Base-by-base conservation (phyloP, 2,113 vertebrate genomes). In the Oreochromis niloticus region DNA sequence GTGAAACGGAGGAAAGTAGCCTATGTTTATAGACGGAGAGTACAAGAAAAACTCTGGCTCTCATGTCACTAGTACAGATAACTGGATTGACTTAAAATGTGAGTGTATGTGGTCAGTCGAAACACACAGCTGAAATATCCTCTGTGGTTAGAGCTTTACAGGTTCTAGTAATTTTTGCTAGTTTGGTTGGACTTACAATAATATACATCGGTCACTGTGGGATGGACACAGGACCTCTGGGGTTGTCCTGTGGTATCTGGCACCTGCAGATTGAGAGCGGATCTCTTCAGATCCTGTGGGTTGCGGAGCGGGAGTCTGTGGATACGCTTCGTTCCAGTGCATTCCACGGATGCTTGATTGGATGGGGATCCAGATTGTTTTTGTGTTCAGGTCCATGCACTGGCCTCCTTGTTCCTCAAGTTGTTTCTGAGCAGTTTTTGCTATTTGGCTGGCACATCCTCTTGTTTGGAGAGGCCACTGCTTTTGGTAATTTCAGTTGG, bases 251-350 rank as follows among this genome's bases (percentile, higher is more conserved):
- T 12, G 71, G 46, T 78, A 50, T 78, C 71, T 78, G 46, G 71
- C 71, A 78, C 71, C 71, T 78, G 71, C 43, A 32, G 16, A 19
- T n/a, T 32, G 27, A 48, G 16, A 78, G 71, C 10, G 46, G 71
- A 78, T 78, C 71, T 50, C 71, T 78, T 32, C 71, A 78, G 71
- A 78, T 78, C 71, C 71, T 78, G 71, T n/a, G 46, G 46, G 71
- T 50, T 50, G 71, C 6, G 10, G 46, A 32, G 46, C 2, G 3
- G 46, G 46, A n/a, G 71, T 19, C 6, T 50, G 71, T 78, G 43
- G 71, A 32, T 78, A 32, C 27, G 9, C 2, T 78, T 78, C 1
- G 27, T 78, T 78, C 71, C 46, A 19, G 43, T 50, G 46, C 71
- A 50, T 78, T 78, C 71, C 71, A 50, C 27, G 27, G 71, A 78